These are phyloP conservation scores for Melikaiella ostensackeni DNA, from an alignment of 2,888 invertebrate species.

Conservation along the genomic window DNA sequence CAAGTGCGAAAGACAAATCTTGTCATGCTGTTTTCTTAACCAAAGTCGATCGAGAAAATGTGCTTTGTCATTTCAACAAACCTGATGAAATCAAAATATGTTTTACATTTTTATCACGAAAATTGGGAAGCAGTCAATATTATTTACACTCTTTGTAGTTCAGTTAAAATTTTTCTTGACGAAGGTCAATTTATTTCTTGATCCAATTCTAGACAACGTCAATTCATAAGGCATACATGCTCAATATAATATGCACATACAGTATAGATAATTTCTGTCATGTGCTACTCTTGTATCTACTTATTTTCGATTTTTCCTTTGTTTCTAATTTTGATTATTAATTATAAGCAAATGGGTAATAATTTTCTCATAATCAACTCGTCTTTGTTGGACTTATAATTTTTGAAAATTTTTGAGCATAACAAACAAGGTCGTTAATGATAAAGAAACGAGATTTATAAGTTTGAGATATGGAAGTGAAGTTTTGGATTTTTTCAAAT, in stretches of 20 bases:
- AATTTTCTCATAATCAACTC: not conserved
- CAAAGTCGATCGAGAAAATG: not conserved
- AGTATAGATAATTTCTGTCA: not conserved
- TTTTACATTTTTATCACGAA: not conserved
- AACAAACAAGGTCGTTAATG: not conserved
- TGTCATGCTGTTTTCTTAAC: slow-evolving; percentile 11
- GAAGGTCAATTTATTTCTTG: not conserved
- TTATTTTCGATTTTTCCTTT: not conserved
- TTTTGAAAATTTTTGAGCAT: not conserved
- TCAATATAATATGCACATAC: not conserved
- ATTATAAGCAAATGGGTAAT: not conserved
- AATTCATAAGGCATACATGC: not conserved
- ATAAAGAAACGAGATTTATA: not conserved
- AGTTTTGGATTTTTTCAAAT: slow-evolving; percentile 6
- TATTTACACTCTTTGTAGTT: not conserved
- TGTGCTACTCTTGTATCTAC: not conserved
- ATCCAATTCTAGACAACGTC: not conserved
- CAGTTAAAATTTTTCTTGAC: not conserved
- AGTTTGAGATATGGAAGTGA: not conserved
- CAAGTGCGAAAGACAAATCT: slow-evolving; percentile 16
- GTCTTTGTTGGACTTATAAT: not conserved
- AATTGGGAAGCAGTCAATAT: not conserved
- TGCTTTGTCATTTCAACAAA: slow-evolving; percentile 1
- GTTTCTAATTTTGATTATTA: not conserved
- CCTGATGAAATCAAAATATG: slow-evolving; percentile 31